Evolutionary conservation across 92 coral and sea anemone genomes (phyloP), one percentile per base, ranked within the genome.

Genomic region (Epizoanthus fatuus): DNA sequence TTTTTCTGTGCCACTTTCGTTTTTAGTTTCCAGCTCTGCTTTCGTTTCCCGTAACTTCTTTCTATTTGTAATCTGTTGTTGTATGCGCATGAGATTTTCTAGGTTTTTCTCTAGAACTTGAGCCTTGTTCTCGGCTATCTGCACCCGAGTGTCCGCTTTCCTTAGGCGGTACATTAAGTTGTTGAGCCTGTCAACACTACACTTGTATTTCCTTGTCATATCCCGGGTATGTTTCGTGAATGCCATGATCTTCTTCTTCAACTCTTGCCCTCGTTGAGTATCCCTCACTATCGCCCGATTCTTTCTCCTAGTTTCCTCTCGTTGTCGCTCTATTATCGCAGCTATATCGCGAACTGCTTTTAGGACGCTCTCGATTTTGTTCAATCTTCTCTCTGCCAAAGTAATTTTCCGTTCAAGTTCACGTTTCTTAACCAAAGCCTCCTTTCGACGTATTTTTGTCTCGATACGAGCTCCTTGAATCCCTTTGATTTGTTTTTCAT

Each of bases 101-200:
- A 42, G 82, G 37, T 68, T 77, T 44, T 77, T 60, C 70, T 60
- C 69, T 5, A 77, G 58, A 14, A 37, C 47, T 10, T 42, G 69
- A 8, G 82, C 56, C 82, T 60, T 77, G 69, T 9, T 9, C 70
- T 59, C 55, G n/a, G 82, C 82, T 17, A 60, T 38, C 82, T 77
- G 62, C 70, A 38, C 69, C 16, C 82, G 40, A 6, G 17, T 40
- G 22, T 77, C 40, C 5, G 82, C 69, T 60, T 29, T 77, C 70
- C 63, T 77, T 1, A 77, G 3, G 52, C 56, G 82, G 70, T 77
- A 77, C 56, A 62, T 77, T 42, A 77, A 39, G 57, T 77, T 38
- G 0, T 77, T 69, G 17, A 77, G 14, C 69, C 86, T 90, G 75
- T 86, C 87, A 85, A 66, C 90, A 73, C 84, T 42, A 14, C 19